Evolutionary conservation across 1,140 invertebrate species (phyloP).

Genomic region (Cydia amplana): DNA sequence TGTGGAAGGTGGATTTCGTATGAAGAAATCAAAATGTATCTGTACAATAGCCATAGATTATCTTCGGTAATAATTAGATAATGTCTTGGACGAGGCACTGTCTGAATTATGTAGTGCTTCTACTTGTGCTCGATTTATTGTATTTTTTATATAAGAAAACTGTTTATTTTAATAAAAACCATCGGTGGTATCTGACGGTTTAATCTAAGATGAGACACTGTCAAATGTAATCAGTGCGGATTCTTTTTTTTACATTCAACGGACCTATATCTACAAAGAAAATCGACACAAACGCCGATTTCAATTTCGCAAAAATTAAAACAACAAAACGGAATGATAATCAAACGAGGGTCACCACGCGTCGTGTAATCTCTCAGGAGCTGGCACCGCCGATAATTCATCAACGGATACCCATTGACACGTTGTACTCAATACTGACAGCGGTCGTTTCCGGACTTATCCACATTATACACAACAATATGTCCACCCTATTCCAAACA

Average conservation of each 20-base stretch:
- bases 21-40: too few relatives aligned
- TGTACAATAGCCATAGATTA: too few relatives aligned
- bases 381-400: slow-evolving; percentile 28
- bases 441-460: slow-evolving; percentile 25
- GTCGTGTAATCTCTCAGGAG: slow-evolving; percentile 30
- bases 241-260: not conserved
- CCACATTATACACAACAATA: slow-evolving; percentile 18
- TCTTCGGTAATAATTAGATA: too few relatives aligned
- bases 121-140: too few relatives aligned
- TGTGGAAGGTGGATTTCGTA: too few relatives aligned
- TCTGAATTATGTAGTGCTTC: too few relatives aligned
- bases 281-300: slow-evolving; percentile 7
- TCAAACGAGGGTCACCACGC: slow-evolving; percentile 30
- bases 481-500: not conserved
- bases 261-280: not conserved
- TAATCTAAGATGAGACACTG: not conserved
- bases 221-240: too few relatives aligned
- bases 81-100: too few relatives aligned
- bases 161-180: too few relatives aligned
- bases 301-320: slow-evolving; percentile 20
- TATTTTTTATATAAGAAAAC: too few relatives aligned
- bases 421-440: slow-evolving; percentile 34
- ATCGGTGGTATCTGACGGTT: not conserved
- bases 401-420: slow-evolving; percentile 34
- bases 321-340: slow-evolving; percentile 20